Conservation (phyloP, 2,888 invertebrate species). For the Balanococcus diminutus region DNA sequence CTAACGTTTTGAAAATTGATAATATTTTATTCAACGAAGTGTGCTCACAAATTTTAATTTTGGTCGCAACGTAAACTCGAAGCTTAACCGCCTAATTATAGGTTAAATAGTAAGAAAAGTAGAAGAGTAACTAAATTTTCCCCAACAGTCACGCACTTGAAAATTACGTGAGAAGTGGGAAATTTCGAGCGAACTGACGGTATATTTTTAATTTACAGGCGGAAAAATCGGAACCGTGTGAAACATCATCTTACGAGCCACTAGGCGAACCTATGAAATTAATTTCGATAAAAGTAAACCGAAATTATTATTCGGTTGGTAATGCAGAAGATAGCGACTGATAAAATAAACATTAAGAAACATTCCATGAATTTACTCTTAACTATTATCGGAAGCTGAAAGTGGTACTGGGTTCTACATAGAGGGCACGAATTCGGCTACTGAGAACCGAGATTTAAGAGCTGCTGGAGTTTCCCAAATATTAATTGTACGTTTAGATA, state of each 20-base stretch:
- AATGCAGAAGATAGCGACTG: slow-evolving; percentile 52
- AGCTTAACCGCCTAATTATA: too few species aligned
- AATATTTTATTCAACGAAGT: too few species aligned
- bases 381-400: not conserved
- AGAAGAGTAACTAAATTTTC: not conserved
- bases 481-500: not conserved
- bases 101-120: not conserved
- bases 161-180: not conserved
- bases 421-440: not conserved
- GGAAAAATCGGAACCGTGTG: not conserved
- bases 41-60: too few species aligned
- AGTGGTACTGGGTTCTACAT: not conserved
- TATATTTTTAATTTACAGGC: not conserved
- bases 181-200: not conserved
- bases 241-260: not conserved
- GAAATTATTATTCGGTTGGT: slow-evolving; percentile 40
- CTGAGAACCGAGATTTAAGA: too few species aligned
- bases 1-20: too few species aligned
- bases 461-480: not conserved
- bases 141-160: not conserved
- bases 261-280: slow-evolving; percentile 10
- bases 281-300: slow-evolving; percentile 1
- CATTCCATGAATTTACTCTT: not conserved
- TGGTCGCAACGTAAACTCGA: too few species aligned
- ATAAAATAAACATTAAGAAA: not conserved